Percentiles rank a stretch among this genome's conserved stretches.
These are phyloP conservation scores for Portunus trituberculatus DNA, from an alignment of 1,140 invertebrate genomes.

Conservation along the genomic window DNA sequence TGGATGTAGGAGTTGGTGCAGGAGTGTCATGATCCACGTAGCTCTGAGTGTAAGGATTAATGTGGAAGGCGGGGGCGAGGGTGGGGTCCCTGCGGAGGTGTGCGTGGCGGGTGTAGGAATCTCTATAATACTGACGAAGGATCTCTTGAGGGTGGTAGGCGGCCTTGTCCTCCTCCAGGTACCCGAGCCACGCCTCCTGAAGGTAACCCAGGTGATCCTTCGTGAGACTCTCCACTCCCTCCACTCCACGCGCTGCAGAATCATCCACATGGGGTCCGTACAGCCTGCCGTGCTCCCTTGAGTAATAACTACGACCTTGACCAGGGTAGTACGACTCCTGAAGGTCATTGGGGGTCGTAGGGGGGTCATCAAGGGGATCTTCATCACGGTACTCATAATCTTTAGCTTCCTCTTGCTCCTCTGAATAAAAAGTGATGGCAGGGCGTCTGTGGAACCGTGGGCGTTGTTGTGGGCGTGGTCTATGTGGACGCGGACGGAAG, in stretches of 20 bases:
- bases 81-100: conserved; percentile 19
- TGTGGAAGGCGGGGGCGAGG: not conserved
- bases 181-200: not conserved
- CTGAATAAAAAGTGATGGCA: conserved; percentile 62
- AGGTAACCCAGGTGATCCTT: not conserved
- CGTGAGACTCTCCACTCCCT: not conserved
- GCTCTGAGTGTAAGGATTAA: conserved; percentile 63
- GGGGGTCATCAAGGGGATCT: not conserved
- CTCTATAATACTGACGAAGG: conserved; percentile 50
- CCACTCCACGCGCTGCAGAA: not conserved
- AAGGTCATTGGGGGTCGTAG: no score
- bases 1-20: no score
- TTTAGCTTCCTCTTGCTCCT: conserved; percentile 33
- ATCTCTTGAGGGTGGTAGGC: conserved; percentile 65
- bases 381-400: not conserved
- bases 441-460: not conserved
- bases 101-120: conserved; percentile 55
- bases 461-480: no score
- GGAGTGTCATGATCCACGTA: not conserved
- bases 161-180: conserved; percentile 27
- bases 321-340: no score
- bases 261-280: conserved; percentile 49
- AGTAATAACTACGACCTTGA: no score
- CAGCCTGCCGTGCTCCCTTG: no score
- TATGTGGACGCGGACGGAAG: not conserved